A percentile compares a stretch with the other conserved stretches of the same genome.
Conservation (phyloP, 2,113 vertebrate species). For the Pseudorhombus dupliciocellatus region DNA sequence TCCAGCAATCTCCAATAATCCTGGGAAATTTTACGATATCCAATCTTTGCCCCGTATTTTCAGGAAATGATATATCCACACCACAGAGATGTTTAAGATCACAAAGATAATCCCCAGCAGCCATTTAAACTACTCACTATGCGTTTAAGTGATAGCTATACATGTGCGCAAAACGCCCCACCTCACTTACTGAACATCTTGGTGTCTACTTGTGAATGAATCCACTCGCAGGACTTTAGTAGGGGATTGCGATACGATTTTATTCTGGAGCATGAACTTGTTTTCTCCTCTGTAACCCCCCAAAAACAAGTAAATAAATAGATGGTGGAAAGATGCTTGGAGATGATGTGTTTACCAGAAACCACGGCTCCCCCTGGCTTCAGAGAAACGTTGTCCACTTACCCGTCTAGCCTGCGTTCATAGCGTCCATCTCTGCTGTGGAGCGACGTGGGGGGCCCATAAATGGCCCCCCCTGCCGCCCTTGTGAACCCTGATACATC, state of each 20-base stretch:
- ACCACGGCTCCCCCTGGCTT: slow-evolving; percentile 76
- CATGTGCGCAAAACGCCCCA: slow-evolving; percentile 45
- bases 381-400: slow-evolving; percentile 85
- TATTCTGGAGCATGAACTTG: slow-evolving; percentile 62
- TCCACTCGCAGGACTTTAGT: slow-evolving; percentile 57
- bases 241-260: slow-evolving; percentile 49
- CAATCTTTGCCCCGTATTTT: slow-evolving; percentile 79
- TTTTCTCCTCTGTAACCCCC: slow-evolving; percentile 61
- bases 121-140: slow-evolving; percentile 51
- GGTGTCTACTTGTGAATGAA: slow-evolving; percentile 45
- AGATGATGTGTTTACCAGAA: slow-evolving; percentile 75
- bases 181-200: slow-evolving; percentile 42
- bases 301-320: slow-evolving; percentile 75
- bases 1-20: slow-evolving; percentile 78
- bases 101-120: slow-evolving; percentile 64
- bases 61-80: slow-evolving; percentile 77
- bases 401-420: slow-evolving; percentile 91
- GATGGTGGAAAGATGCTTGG: slow-evolving; percentile 80
- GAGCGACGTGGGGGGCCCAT: slow-evolving; percentile 93
- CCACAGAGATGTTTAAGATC: slow-evolving; percentile 65
- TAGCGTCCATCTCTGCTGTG: slow-evolving; percentile 99
- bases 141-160: slow-evolving; percentile 24
- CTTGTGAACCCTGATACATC: slow-evolving; percentile 99
- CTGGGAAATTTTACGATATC: slow-evolving; percentile 79
- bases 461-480: slow-evolving; percentile 94